Base-by-base conservation (phyloP, 2,797 vertebrate species). In the Molothrus ater region DNA sequence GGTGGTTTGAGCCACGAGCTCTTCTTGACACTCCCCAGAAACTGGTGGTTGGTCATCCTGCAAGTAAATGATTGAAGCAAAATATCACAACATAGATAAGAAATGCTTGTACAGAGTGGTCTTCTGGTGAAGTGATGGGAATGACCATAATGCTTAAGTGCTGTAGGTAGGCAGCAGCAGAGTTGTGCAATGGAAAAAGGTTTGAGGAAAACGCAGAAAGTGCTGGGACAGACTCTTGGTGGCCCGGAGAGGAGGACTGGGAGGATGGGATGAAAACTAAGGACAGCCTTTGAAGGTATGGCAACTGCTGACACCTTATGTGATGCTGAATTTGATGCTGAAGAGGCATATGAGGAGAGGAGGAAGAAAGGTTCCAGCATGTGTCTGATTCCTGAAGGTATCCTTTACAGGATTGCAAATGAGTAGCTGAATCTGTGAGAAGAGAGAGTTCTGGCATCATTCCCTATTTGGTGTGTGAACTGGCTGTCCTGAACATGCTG, bases 401-500 rank as follows among this genome's bases (percentile, higher is more conserved):
- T 87, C 72, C 7, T 91, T 91, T 78, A 88, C 75, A 83, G n/a
- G 31, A 32, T 68, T 86, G 40, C 53, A 88, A 60, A 56, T 91
- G 51, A 64, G 31, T 34, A 26, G 48, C 14, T 76, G 28, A 73
- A 48, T 82, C 51, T 65, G 25, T 2, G 7, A 72, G 40, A 43
- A 32, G 53, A 82, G 48, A 56, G 40, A 56, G 76, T 82, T 70
- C 82, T 92, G 85, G 56, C 31, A 0, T 79, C 3, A 0, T 50
- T 83, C 63, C 50, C 8, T 57, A 28, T 61, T 45, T 2, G 19
- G 19, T 65, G 29, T 72, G 34, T 54, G 45, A 72, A 16, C 60
- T 76, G 81, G 5, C 40, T 54, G 51, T 80, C 51, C 48, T 70
- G 56, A 74, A 34, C 0, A 1, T 11, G 8, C 59, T 69, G 70